Evolutionary conservation across 2,113 vertebrate species (phyloP).

Genomic region (Periophthalmus modestus): DNA sequence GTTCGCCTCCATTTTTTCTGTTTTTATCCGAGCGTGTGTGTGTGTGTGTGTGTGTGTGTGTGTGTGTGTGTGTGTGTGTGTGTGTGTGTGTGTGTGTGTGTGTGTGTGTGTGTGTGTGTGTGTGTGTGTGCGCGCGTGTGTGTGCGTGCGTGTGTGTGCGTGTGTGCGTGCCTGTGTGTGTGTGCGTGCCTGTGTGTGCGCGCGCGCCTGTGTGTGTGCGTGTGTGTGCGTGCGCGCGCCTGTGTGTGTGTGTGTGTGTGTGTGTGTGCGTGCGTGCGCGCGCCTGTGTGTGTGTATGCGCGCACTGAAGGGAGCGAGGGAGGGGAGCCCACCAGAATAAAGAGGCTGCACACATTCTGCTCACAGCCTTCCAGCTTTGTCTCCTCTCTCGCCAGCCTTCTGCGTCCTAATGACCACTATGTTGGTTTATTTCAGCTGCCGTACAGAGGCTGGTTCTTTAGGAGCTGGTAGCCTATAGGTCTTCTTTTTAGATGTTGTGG

Average conservation of each 20-base stretch:
- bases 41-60: slow-evolving; percentile 5
- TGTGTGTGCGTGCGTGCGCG: too few relatives aligned
- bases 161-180: too few relatives aligned
- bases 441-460: slow-evolving; percentile 30
- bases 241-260: too few relatives aligned
- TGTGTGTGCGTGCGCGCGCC: too few relatives aligned
- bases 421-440: slow-evolving; percentile 39
- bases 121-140: too few relatives aligned
- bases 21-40: slow-evolving; percentile 34
- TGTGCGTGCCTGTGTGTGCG: too few relatives aligned
- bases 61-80: too few relatives aligned
- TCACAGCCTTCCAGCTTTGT: slow-evolving; percentile 71
- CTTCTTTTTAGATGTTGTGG: neutral
- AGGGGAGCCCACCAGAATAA: slow-evolving; percentile 44
- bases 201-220: too few relatives aligned
- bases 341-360: slow-evolving; percentile 62
- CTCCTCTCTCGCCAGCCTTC: slow-evolving; percentile 46
- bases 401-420: slow-evolving; percentile 55
- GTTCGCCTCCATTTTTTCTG: slow-evolving; percentile 66
- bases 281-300: slow-evolving; percentile 30
- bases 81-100: too few relatives aligned
- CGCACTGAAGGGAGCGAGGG: slow-evolving; percentile 54
- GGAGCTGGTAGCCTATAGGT: neutral
- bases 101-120: too few relatives aligned
- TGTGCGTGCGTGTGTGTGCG: too few relatives aligned